Conservation (phyloP, 1,140 invertebrate species). For the Leptinotarsa lineolata region DNA sequence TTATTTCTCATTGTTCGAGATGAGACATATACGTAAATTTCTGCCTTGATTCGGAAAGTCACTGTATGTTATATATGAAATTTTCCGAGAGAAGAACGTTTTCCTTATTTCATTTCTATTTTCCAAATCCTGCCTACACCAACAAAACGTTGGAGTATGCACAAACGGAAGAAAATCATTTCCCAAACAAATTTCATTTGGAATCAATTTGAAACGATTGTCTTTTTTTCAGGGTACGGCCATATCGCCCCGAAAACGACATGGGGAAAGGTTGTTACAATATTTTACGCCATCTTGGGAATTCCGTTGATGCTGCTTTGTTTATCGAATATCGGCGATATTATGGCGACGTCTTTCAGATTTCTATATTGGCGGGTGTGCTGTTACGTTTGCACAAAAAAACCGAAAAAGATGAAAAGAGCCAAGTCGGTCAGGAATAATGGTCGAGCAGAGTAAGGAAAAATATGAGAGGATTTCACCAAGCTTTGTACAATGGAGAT, state of each 20-base stretch:
- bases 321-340: constrained; percentile 93
- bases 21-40: too few relatives aligned
- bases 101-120: too few relatives aligned
- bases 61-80: too few relatives aligned
- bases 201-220: not conserved
- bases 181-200: not conserved
- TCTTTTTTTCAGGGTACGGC: constrained; percentile 79
- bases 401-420: constrained; percentile 66
- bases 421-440: constrained; percentile 50
- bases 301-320: constrained; percentile 94
- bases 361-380: constrained; percentile 90
- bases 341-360: constrained; percentile 91
- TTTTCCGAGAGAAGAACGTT: too few relatives aligned
- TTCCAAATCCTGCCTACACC: too few relatives aligned
- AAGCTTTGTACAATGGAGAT: too few relatives aligned
- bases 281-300: constrained; percentile 93
- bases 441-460: constrained; percentile 20
- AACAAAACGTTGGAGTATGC: too few relatives aligned
- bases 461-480: too few relatives aligned
- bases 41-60: too few relatives aligned
- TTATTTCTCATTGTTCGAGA: too few relatives aligned
- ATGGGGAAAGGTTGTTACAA: constrained; percentile 90
- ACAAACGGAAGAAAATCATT: too few relatives aligned
- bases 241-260: constrained; percentile 93
- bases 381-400: constrained; percentile 84